A percentile compares a stretch with the other conserved stretches of the same genome.
Conservation (phyloP, 1,140 invertebrate genomes). For the Zophobas atratus region DNA sequence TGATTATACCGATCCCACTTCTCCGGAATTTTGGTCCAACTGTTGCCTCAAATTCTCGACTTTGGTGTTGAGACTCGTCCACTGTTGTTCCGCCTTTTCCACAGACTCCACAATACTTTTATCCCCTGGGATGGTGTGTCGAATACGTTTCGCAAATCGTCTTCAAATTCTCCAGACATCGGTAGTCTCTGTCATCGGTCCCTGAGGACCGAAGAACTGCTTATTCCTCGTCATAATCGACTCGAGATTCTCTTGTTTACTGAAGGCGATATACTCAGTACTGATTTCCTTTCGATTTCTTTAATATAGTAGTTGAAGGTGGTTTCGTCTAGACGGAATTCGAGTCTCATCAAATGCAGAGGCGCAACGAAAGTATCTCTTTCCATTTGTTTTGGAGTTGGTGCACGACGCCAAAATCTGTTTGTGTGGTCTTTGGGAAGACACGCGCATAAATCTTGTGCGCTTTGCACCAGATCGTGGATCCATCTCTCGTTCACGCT, state of each 20-base stretch:
- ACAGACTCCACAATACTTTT: constrained; percentile 76
- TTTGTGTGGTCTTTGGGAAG: constrained; percentile 78
- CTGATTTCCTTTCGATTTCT: constrained; percentile 93
- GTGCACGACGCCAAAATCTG: constrained; percentile 81
- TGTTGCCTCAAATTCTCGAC: constrained; percentile 83
- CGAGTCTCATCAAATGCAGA: constrained; percentile 88
- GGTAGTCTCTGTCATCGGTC: constrained; percentile 81
- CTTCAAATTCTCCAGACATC: constrained; percentile 82
- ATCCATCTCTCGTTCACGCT: constrained; percentile 88
- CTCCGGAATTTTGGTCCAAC: constrained; percentile 89
- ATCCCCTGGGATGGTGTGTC: constrained; percentile 78
- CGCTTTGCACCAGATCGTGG: constrained; percentile 84
- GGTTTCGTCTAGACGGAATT: constrained; percentile 90
- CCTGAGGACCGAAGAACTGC: constrained; percentile 81
- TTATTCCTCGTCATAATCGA: constrained; percentile 84
- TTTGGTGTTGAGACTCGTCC: constrained; percentile 80
- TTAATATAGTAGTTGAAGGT: constrained; percentile 89
- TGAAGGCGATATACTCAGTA: constrained; percentile 87
- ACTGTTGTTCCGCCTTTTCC: constrained; percentile 79
- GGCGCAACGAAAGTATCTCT: constrained; percentile 84
- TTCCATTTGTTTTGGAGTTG: constrained; percentile 84
- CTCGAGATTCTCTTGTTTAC: constrained; percentile 87
- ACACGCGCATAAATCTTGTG: constrained; percentile 83
- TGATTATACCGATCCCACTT: constrained; percentile 90
- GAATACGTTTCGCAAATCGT: constrained; percentile 78